Evolutionary conservation across 2,113 vertebrate genomes (phyloP).

Genomic region (Triplophysa tibetana): DNA sequence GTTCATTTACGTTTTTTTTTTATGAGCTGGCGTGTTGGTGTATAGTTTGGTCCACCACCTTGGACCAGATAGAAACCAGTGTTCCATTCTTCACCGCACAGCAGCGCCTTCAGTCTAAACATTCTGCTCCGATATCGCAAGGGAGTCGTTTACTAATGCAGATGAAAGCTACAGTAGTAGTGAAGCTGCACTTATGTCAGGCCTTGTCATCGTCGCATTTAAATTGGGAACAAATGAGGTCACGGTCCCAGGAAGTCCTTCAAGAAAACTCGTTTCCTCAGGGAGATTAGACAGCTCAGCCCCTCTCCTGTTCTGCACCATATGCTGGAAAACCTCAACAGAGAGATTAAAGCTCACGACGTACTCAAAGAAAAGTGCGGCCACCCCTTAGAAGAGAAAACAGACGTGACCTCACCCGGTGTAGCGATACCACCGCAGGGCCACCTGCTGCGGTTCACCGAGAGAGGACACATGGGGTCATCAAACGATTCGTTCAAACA

Average conservation of each 20-base stretch:
- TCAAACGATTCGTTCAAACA: not conserved
- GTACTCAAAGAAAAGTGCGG: not conserved
- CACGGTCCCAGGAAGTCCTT: conserved; percentile 15
- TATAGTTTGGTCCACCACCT: no score
- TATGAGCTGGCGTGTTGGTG: no score
- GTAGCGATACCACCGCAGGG: not conserved
- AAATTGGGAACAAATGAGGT: conserved; percentile 19
- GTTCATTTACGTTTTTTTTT: not conserved
- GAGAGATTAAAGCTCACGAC: conserved; percentile 4
- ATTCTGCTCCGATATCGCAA: not conserved
- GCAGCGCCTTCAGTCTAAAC: not conserved
- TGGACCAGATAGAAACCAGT: no score
- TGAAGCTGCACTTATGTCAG: not conserved
- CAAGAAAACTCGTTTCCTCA: not conserved
- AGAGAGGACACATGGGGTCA: not conserved
- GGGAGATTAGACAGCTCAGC: not conserved
- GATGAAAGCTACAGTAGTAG: not conserved
- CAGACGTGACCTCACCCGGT: conserved; percentile 2
- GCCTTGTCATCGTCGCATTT: conserved; percentile 6
- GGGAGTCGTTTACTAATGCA: conserved; percentile 13
- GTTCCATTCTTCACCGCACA: not conserved
- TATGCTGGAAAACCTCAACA: conserved; percentile 17
- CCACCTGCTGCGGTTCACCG: not conserved
- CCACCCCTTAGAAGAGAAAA: not conserved
- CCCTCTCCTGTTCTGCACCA: not conserved